A percentile compares a stretch with the other conserved stretches of the same genome.
Evolutionary conservation across 2,797 vertebrate species (phyloP).

Genomic region (Hippoglossus hippoglossus): DNA sequence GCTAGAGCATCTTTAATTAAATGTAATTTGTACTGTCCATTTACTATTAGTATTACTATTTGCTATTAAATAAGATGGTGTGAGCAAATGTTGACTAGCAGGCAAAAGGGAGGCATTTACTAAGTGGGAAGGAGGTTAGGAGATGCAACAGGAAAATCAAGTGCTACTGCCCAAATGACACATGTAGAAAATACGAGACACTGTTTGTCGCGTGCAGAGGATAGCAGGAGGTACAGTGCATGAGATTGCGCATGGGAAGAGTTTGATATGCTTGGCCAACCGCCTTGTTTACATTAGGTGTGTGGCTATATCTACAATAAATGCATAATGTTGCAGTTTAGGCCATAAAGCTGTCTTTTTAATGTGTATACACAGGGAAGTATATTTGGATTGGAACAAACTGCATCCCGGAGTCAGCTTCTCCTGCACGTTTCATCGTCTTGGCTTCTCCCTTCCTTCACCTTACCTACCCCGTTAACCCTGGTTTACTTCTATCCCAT

Average conservation of each 20-base stretch:
- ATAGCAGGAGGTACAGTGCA: background rate
- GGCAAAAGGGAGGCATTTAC: background rate
- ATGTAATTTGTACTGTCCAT: background rate
- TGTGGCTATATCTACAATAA: background rate
- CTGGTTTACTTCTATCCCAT: slow-evolving; percentile 19
- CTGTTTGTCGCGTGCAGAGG: background rate
- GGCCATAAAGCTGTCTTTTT: background rate
- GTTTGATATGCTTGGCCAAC: background rate
- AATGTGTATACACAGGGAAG: background rate
- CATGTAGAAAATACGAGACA: background rate
- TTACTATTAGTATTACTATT: background rate
- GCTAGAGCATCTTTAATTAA: background rate
- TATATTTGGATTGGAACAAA: slow-evolving; percentile 11
- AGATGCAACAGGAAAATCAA: slow-evolving; percentile 4
- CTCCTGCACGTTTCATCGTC: slow-evolving; percentile 20
- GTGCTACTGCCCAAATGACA: background rate
- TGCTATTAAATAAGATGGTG: background rate
- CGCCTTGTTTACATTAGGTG: background rate
- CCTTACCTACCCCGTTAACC: slow-evolving; percentile 18
- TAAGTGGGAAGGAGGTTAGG: background rate
- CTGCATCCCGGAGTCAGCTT: background rate
- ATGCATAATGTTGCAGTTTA: slow-evolving; percentile 17
- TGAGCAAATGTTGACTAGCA: background rate
- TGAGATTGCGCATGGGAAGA: background rate
- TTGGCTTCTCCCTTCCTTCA: background rate